phyloP scores from a whole-genome alignment of 2,888 invertebrate genomes.

The Notodonta ziczac region DNA sequence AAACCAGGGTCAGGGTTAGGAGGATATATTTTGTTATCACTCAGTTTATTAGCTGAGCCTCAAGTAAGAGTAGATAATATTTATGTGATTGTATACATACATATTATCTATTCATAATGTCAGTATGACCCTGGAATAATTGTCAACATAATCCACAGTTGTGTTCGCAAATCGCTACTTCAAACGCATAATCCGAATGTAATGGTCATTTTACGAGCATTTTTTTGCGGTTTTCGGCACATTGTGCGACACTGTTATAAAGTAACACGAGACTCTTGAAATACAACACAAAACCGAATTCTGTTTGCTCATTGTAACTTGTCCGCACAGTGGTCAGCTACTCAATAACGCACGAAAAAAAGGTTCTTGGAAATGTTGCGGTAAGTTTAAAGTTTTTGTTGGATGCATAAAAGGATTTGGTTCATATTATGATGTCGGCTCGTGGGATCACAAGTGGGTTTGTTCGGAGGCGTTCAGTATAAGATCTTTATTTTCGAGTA shows the following conservation, averaged over 20 bases:
- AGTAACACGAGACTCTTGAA: slow-evolving; percentile 55
- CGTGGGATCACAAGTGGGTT: slow-evolving; percentile 28
- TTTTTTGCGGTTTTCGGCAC: slow-evolving; percentile 33
- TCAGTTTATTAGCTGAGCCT: no score
- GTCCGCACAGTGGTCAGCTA: slow-evolving; percentile 56
- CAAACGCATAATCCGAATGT: slow-evolving; percentile 37
- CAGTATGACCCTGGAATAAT: no score
- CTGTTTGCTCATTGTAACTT: slow-evolving; percentile 29
- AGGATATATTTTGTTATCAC: no score
- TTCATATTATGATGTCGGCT: slow-evolving; percentile 43
- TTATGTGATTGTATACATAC: no score
- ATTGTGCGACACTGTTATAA: slow-evolving; percentile 41
- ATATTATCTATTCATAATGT: no score
- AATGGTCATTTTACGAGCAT: slow-evolving; percentile 53
- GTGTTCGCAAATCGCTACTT: slow-evolving; percentile 29
- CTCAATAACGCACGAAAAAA: slow-evolving; percentile 43
- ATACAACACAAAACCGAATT: slow-evolving; percentile 47
- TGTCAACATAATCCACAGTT: no score
- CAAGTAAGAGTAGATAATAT: no score
- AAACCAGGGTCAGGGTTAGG: no score
- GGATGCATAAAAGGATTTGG: slow-evolving; percentile 52
- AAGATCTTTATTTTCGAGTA: slow-evolving; percentile 32
- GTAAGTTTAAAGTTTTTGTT: slow-evolving; percentile 45
- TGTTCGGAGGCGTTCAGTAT: slow-evolving; percentile 60
- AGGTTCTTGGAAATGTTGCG: slow-evolving; percentile 46